Percentiles rank a stretch among this genome's conserved stretches.
Evolutionary conservation across 23 tunicate species (phyloP).

Genomic region (Diplosoma virens): DNA sequence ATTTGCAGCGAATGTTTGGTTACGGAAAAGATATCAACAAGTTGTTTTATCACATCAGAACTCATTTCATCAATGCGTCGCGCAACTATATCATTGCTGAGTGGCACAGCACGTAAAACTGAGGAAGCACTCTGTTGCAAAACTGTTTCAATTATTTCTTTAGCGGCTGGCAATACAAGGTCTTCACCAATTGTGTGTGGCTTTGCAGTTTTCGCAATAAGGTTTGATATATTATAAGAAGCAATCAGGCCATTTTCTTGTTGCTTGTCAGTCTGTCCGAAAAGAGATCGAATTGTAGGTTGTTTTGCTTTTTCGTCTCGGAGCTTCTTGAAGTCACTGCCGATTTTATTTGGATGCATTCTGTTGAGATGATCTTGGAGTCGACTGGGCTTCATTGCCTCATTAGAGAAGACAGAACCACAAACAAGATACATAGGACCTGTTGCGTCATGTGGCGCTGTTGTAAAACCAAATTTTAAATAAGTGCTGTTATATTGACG

Average conservation of each 20-base stretch:
- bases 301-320: constrained; percentile 28
- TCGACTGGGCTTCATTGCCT: constrained; percentile 46
- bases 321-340: constrained; percentile 46
- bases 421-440: constrained; percentile 8
- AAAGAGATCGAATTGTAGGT: constrained; percentile 25
- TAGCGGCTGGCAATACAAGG: constrained; percentile 35
- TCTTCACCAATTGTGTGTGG: constrained; percentile 56
- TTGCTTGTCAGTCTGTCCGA: constrained; percentile 28
- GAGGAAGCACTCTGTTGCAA: constrained; percentile 44
- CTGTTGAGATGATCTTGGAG: constrained; percentile 32
- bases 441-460: constrained; percentile 27
- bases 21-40: constrained; percentile 4
- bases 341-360: constrained; percentile 29
- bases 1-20: constrained; percentile 15
- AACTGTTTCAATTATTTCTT: constrained; percentile 45
- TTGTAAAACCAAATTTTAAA: constrained; percentile 30
- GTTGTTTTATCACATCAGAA: constrained; percentile 18
- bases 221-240: constrained; percentile 36
- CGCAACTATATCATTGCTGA: constrained; percentile 36
- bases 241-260: constrained; percentile 55
- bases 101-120: constrained; percentile 23
- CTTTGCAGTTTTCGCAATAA: constrained; percentile 59
- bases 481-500: constrained; percentile 28
- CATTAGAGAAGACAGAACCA: constrained; percentile 32
- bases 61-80: constrained; percentile 27